Conservation (phyloP, 2,888 invertebrate genomes). For the Spicauda simplicius region DNA sequence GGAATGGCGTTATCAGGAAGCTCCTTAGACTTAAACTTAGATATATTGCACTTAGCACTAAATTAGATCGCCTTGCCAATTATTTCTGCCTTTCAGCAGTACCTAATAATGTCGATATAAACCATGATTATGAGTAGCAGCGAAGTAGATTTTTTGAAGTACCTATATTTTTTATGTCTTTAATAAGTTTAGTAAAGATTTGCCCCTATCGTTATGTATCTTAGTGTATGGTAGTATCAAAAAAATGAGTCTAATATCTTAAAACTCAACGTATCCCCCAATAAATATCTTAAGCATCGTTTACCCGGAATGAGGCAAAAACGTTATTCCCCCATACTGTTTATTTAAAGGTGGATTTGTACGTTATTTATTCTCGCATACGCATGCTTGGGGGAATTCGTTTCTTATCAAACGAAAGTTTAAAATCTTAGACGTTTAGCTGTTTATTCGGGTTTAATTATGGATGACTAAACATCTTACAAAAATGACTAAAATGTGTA, state of each 20-base stretch:
- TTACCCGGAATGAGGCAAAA: slow-evolving; percentile 80
- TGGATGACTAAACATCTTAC: neutral
- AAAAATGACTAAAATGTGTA: no score
- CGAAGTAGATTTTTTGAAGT: no score
- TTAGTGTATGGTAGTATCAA: neutral
- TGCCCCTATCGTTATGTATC: neutral
- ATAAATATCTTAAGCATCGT: slow-evolving; percentile 84
- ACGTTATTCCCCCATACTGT: slow-evolving; percentile 78
- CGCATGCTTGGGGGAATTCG: slow-evolving; percentile 53
- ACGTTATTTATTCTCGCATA: slow-evolving; percentile 75
- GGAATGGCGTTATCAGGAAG: no score
- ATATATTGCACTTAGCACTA: no score
- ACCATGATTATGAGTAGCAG: no score
- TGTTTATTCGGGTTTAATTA: neutral
- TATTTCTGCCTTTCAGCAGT: no score
- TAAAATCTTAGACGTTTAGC: slow-evolving; percentile 14
- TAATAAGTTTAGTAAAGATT: neutral
- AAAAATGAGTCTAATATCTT: slow-evolving; percentile 63
- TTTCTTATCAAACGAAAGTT: slow-evolving; percentile 42
- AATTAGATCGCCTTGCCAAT: no score
- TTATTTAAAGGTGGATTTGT: slow-evolving; percentile 84
- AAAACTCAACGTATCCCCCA: slow-evolving; percentile 77
- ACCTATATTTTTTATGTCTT: neutral
- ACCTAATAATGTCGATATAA: no score
- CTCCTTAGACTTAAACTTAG: no score